Conservation (phyloP, 2,888 invertebrate genomes). For the Xestoiulus laeticollis region DNA sequence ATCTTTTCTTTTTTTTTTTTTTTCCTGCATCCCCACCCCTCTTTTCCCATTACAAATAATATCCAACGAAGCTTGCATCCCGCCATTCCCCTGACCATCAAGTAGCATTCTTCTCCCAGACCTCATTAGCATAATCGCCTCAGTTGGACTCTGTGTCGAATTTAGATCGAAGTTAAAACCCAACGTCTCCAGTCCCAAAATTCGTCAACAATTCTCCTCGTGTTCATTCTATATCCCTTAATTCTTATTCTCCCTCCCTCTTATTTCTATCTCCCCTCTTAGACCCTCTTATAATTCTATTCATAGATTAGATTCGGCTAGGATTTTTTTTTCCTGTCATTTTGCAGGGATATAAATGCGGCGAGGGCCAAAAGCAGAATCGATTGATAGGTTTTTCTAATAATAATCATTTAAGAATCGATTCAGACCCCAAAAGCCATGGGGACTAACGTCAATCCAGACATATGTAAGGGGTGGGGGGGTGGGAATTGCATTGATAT, state of each 20-base stretch:
- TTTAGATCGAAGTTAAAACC: slow-evolving; percentile 5
- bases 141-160: slow-evolving; percentile 15
- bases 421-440: neutral
- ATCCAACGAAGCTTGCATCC: slow-evolving; percentile 19
- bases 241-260: neutral
- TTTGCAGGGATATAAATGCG: neutral
- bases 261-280: neutral
- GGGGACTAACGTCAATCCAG: slow-evolving; percentile 33
- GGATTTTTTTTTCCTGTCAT: neutral
- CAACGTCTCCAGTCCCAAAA: neutral
- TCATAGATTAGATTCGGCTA: slow-evolving; percentile 28
- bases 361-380: neutral
- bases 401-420: slow-evolving; percentile 37
- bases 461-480: neutral
- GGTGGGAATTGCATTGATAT: too few species aligned
- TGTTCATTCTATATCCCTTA: slow-evolving; percentile 15
- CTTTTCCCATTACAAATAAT: slow-evolving; percentile 22
- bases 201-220: slow-evolving; percentile 18
- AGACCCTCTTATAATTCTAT: slow-evolving; percentile 29
- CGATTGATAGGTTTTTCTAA: slow-evolving; percentile 37
- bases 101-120: neutral
- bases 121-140: slow-evolving; percentile 37
- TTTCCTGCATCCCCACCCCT: neutral
- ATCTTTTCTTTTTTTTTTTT: slow-evolving; percentile 16
- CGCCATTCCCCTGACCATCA: slow-evolving; percentile 7